Evolutionary conservation across 2,888 invertebrate genomes (phyloP), one percentile per base, ranked within the genome.

Genomic region (Idaea dimidiata): DNA sequence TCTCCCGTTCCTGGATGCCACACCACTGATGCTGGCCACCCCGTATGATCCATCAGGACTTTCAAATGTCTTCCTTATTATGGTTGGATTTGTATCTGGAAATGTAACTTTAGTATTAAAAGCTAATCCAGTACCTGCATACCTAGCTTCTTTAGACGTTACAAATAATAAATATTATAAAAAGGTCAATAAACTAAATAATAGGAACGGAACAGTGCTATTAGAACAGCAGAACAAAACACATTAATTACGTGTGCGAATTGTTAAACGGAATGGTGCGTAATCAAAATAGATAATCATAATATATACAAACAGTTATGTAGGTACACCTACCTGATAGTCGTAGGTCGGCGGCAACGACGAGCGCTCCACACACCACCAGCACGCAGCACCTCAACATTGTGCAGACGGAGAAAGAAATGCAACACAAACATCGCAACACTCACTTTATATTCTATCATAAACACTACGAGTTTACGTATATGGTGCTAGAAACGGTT

Each of bases 361-460:
- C 16, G 54, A 67, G 72, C 61, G 68, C 68, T 72, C 60, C 79
- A 61, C 61, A 78, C 65, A 63, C 77, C 43, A 62, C 71, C 62
- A 32, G 69, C 56, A 65, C 68, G 67, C 63, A 78, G 18, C 18
- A 72, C 76, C 77, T 76, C 72, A 70, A 72, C 87, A 84, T 87
- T 76, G 74, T 81, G 78, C 75, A 76, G 74, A 74, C 66, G 66
- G 74, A 65, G 70, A 75, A 75, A 72, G 69, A 79, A 88, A 86
- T 88, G 87, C 82, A 83, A 75, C 70, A 71, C 67, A 66, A 71
- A 70, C 73, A 70, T 43, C 71, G 74, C 71, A 74, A 70, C 72
- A 75, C 79, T 73, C 78, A 81, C 74, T 78, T 83, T 88, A 86
- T 88, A 88, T 87, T 75, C 80, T 71, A 71, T 75, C 75, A 75